Conservation (phyloP, 1,140 invertebrate genomes). For the Papilio xuthus region DNA sequence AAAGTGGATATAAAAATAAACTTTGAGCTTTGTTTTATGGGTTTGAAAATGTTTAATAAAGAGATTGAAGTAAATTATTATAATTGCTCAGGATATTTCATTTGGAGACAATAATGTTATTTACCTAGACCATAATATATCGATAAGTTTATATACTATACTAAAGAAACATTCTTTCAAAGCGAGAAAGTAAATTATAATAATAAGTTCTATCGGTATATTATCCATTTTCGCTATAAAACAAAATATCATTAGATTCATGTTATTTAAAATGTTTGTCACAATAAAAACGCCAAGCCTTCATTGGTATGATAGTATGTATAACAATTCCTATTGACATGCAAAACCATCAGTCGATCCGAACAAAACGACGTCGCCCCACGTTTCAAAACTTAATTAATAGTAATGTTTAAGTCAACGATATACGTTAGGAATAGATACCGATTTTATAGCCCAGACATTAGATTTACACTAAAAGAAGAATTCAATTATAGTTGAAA, state of each 20-base stretch:
- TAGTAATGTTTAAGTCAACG: constrained; percentile 14
- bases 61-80: constrained; percentile 8
- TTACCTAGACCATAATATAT: background rate
- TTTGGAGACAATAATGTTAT: background rate
- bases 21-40: constrained; percentile 37
- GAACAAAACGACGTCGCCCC: background rate
- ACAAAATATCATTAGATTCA: background rate
- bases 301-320: background rate
- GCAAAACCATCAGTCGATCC: constrained; percentile 27
- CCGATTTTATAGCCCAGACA: constrained; percentile 23
- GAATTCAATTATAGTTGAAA: background rate
- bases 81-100: background rate
- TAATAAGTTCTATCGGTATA: background rate
- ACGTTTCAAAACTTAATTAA: constrained; percentile 11
- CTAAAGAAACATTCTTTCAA: background rate
- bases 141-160: constrained; percentile 1
- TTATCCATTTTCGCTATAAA: background rate
- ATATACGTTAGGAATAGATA: constrained; percentile 20
- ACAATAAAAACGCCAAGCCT: constrained; percentile 2
- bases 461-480: background rate
- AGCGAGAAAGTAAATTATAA: background rate
- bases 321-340: constrained; percentile 23
- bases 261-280: background rate
- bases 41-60: constrained; percentile 11
- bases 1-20: constrained; percentile 39